Percentiles rank a stretch among this genome's conserved stretches.
These are phyloP conservation scores for Tryphoninae sp. DNA, from an alignment of 2,888 invertebrate genomes.

Conservation along the genomic window DNA sequence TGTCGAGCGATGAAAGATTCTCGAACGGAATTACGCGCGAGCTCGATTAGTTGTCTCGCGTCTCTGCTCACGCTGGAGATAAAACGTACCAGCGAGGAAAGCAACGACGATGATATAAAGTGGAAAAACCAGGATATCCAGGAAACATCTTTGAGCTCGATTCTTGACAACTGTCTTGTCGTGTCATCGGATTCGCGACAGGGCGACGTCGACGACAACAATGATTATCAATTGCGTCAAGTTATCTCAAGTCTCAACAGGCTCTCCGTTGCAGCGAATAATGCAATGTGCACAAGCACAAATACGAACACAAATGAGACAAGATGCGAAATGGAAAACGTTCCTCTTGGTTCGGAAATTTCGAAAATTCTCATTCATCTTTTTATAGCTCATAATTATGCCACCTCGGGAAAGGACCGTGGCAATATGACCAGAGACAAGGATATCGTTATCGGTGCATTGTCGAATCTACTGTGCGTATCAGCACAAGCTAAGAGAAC, in stretches of 20 bases:
- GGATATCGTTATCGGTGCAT: slow-evolving; percentile 78
- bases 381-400: slow-evolving; percentile 80
- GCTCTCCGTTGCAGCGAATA: slow-evolving; percentile 67
- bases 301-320: slow-evolving; percentile 12
- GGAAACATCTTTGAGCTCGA: slow-evolving; percentile 44
- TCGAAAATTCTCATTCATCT: slow-evolving; percentile 81
- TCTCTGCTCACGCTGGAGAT: slow-evolving; percentile 77
- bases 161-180: slow-evolving; percentile 69
- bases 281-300: slow-evolving; percentile 43
- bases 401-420: slow-evolving; percentile 73
- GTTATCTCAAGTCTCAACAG: slow-evolving; percentile 70
- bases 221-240: slow-evolving; percentile 64
- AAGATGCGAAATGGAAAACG: slow-evolving; percentile 22
- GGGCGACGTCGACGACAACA: slow-evolving; percentile 45
- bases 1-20: slow-evolving; percentile 71
- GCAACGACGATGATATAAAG: not conserved
- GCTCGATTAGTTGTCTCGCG: slow-evolving; percentile 74
- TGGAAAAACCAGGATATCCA: slow-evolving; percentile 1
- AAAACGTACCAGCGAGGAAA: slow-evolving; percentile 60
- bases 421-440: slow-evolving; percentile 77
- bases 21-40: slow-evolving; percentile 73
- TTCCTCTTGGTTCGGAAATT: slow-evolving; percentile 80
- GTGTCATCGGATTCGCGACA: slow-evolving; percentile 13
- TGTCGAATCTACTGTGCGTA: slow-evolving; percentile 81
- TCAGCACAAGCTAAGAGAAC: slow-evolving; percentile 81